A percentile compares a stretch with the other conserved stretches of the same genome.
These are phyloP conservation scores for Drosophila yooni DNA, from an alignment of 2,888 invertebrate genomes.

Conservation along the genomic window DNA sequence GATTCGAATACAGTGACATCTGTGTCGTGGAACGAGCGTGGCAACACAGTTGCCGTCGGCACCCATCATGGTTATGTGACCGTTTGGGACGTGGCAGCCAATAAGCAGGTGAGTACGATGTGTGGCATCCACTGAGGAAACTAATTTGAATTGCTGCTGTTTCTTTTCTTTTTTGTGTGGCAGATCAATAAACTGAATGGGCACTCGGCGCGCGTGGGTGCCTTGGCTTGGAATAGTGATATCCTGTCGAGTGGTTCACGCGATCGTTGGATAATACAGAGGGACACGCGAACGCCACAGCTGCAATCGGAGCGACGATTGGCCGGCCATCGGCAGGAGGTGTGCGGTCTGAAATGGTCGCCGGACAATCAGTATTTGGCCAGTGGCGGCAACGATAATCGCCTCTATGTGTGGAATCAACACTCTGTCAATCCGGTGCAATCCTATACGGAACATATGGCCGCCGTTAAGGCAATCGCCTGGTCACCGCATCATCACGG, in stretches of 20 bases:
- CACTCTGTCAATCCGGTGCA: slow-evolving; percentile 95
- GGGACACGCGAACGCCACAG: slow-evolving; percentile 95
- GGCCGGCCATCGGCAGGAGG: slow-evolving; percentile 97
- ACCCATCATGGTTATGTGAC: slow-evolving; percentile 98
- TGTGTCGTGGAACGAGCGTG: slow-evolving; percentile 99
- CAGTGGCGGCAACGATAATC: slow-evolving; percentile 97
- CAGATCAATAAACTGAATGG: slow-evolving; percentile 95
- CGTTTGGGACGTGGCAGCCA: slow-evolving; percentile 98
- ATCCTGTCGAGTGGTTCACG: slow-evolving; percentile 97
- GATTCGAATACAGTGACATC: slow-evolving; percentile 98
- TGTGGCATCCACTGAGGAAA: not conserved
- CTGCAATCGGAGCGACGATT: slow-evolving; percentile 91
- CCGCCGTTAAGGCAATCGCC: slow-evolving; percentile 99
- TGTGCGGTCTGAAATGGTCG: slow-evolving; percentile 99
- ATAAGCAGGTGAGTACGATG: slow-evolving; percentile 89
- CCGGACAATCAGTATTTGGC: slow-evolving; percentile 98
- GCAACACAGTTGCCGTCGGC: slow-evolving; percentile 98
- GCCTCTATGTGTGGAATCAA: slow-evolving; percentile 88
- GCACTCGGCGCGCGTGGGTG: slow-evolving; percentile 96
- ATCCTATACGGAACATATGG: slow-evolving; percentile 97
- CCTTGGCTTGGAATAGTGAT: slow-evolving; percentile 99
- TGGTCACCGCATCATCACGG: slow-evolving; percentile 99
- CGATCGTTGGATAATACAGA: slow-evolving; percentile 96
- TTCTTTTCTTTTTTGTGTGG: not conserved
- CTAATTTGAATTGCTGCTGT: not conserved